phyloP scores from a whole-genome alignment of 2,797 vertebrate genomes.

The Pampus argenteus region DNA sequence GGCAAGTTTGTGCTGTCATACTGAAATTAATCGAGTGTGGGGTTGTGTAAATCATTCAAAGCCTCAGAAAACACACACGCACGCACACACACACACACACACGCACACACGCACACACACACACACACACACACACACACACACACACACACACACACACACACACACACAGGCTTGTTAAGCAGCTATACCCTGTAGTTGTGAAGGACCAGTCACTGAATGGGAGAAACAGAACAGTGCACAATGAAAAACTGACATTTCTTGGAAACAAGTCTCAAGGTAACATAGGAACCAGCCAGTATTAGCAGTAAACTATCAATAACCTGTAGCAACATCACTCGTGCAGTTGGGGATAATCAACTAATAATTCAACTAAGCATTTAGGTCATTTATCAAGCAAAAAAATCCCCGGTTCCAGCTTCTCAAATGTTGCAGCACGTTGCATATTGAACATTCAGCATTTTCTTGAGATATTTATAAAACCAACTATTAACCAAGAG shows the following conservation, averaged over 20 bases:
- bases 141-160: slow-evolving; percentile 18
- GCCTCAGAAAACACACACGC: slow-evolving; percentile 69
- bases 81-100: slow-evolving; percentile 20
- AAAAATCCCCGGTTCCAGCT: neutral
- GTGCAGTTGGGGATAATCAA: neutral
- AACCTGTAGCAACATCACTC: slow-evolving; percentile 2
- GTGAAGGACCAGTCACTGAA: slow-evolving; percentile 33
- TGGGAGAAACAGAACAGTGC: slow-evolving; percentile 26
- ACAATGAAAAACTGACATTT: slow-evolving; percentile 42
- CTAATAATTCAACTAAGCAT: too few species aligned
- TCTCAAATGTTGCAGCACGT: neutral
- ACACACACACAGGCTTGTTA: slow-evolving; percentile 32
- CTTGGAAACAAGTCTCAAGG: slow-evolving; percentile 19
- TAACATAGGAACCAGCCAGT: slow-evolving; percentile 8
- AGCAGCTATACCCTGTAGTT: slow-evolving; percentile 48
- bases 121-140: slow-evolving; percentile 7
- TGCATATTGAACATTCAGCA: neutral
- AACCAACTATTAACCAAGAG: neutral
- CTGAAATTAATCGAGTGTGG: slow-evolving; percentile 76
- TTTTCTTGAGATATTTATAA: neutral
- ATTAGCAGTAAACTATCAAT: neutral
- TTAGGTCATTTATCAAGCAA: neutral
- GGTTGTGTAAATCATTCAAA: slow-evolving; percentile 77
- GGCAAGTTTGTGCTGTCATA: slow-evolving; percentile 77
- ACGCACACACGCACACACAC: slow-evolving; percentile 14